Conservation (phyloP, 2,797 vertebrate genomes). For the Falco berigora region DNA sequence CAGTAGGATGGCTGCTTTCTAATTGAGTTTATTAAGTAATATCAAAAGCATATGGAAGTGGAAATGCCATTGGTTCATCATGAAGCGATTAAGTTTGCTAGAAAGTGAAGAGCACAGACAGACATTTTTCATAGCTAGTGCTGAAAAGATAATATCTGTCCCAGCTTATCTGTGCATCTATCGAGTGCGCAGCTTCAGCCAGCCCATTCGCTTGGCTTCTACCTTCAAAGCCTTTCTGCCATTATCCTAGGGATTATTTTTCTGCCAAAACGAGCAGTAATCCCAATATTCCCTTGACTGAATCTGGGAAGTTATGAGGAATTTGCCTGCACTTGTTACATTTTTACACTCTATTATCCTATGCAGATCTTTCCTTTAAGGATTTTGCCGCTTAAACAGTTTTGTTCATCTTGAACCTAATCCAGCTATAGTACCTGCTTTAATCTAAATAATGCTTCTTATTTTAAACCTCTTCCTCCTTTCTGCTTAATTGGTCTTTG, state of each 20-base stretch:
- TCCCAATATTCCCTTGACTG: background rate
- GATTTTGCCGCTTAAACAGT: background rate
- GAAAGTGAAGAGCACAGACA: background rate
- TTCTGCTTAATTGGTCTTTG: background rate
- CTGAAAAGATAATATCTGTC: background rate
- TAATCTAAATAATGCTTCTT: background rate
- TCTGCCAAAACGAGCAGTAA: background rate
- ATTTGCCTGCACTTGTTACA: background rate
- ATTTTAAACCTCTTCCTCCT: background rate
- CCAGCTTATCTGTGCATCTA: background rate
- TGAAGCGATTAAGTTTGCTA: background rate
- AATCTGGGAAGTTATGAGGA: background rate
- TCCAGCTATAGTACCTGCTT: background rate
- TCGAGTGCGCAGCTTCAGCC: background rate
- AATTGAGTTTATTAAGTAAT: slow-evolving; percentile 7
- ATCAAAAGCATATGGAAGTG: slow-evolving; percentile 26
- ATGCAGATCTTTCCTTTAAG: background rate
- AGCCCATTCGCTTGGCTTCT: background rate
- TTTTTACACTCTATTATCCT: background rate
- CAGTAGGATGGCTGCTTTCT: slow-evolving; percentile 8
- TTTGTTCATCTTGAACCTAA: background rate
- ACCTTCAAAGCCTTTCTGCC: slow-evolving; percentile 7
- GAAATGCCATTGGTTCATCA: background rate
- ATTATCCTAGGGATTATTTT: background rate
- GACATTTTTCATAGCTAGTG: background rate